Evolutionary conservation across 2,888 invertebrate genomes (phyloP).

Genomic region (Blastobasis lacticolella): DNA sequence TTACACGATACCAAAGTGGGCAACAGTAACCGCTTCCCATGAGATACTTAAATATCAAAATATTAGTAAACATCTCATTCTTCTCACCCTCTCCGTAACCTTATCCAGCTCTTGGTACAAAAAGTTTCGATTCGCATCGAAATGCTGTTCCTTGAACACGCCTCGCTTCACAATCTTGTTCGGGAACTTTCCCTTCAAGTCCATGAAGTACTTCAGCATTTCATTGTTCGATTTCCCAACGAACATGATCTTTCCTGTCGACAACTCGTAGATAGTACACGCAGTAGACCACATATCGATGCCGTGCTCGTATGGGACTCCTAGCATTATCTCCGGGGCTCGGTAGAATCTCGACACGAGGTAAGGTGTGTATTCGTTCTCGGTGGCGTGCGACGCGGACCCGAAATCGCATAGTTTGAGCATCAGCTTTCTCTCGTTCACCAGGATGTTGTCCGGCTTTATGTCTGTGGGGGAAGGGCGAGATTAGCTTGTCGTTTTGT

Average conservation of each 20-base stretch:
- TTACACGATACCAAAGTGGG: too few species aligned
- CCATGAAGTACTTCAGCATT: slow-evolving; percentile 99
- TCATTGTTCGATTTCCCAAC: slow-evolving; percentile 98
- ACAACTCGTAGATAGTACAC: slow-evolving; percentile 97
- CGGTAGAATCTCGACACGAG: slow-evolving; percentile 98
- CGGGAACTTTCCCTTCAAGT: slow-evolving; percentile 97
- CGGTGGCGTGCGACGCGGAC: slow-evolving; percentile 92
- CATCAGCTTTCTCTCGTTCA: slow-evolving; percentile 96
- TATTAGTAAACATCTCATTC: too few species aligned
- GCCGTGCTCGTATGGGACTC: slow-evolving; percentile 96
- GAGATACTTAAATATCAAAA: too few species aligned
- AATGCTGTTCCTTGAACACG: slow-evolving; percentile 96
- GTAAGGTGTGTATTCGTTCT: slow-evolving; percentile 98
- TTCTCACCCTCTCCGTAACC: slow-evolving; percentile 95
- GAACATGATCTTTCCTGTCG: slow-evolving; percentile 99
- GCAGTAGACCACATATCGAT: slow-evolving; percentile 99
- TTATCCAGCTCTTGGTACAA: slow-evolving; percentile 97
- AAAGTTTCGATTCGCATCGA: slow-evolving; percentile 96
- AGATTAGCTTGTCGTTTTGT: not conserved
- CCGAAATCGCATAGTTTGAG: slow-evolving; percentile 99
- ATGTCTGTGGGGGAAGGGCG: slow-evolving; percentile 79
- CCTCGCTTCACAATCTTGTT: slow-evolving; percentile 97
- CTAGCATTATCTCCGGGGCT: slow-evolving; percentile 98
- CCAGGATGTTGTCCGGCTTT: slow-evolving; percentile 99
- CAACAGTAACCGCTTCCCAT: too few species aligned